Conservation (phyloP, 2,888 invertebrate genomes). For the Acrobeloides nanus region DNA sequence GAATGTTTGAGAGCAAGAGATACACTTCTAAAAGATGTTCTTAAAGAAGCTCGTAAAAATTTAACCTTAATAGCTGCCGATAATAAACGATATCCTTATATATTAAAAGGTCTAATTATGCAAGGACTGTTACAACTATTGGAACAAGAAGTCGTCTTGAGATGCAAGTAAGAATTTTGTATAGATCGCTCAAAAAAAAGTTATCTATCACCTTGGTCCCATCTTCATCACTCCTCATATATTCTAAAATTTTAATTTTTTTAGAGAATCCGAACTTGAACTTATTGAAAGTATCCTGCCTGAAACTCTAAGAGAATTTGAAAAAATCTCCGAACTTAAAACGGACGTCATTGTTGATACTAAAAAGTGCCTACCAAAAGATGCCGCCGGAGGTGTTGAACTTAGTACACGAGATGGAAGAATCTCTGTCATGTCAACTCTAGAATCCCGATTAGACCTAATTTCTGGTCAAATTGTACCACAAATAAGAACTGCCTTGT, state of each 20-base stretch:
- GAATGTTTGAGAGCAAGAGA: too few species aligned
- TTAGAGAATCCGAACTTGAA: too few species aligned
- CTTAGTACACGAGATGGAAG: slow-evolving; percentile 68
- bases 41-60: slow-evolving; percentile 80
- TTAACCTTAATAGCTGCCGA: slow-evolving; percentile 72
- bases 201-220: too few species aligned
- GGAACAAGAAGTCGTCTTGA: slow-evolving; percentile 72
- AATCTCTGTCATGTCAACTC: slow-evolving; percentile 81
- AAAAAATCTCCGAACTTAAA: slow-evolving; percentile 39
- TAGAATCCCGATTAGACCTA: slow-evolving; percentile 87
- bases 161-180: slow-evolving; percentile 72
- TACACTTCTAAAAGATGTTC: too few species aligned
- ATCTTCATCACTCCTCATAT: too few species aligned
- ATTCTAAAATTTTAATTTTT: too few species aligned
- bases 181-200: too few species aligned
- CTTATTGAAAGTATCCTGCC: slow-evolving; percentile 63
- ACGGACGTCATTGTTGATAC: slow-evolving; percentile 64
- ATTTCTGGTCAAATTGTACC: slow-evolving; percentile 88
- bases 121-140: slow-evolving; percentile 67
- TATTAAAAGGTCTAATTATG: slow-evolving; percentile 73
- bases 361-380: slow-evolving; percentile 66
- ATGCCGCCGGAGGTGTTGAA: slow-evolving; percentile 82
- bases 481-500: slow-evolving; percentile 84
- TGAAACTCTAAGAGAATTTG: slow-evolving; percentile 44
- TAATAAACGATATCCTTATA: slow-evolving; percentile 67